Evolutionary conservation across 2,888 invertebrate genomes (phyloP).

Genomic region (Odontocerum albicorne): DNA sequence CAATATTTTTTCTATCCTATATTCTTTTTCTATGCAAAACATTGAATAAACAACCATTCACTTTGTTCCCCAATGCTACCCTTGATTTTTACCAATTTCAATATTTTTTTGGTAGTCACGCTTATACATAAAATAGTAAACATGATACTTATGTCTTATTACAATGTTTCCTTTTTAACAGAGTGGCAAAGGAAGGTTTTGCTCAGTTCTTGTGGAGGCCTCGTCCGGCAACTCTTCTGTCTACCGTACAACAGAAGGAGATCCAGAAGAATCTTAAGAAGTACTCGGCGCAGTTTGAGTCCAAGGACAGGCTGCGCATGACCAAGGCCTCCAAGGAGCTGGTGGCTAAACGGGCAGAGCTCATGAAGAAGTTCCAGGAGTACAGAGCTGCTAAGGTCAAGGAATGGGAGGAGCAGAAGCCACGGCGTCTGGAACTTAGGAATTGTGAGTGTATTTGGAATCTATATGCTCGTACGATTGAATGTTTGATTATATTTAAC

Average conservation of each 20-base stretch:
- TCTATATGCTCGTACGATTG: no score
- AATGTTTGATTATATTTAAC: no score
- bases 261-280: slow-evolving; percentile 98
- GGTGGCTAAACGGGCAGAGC: slow-evolving; percentile 85
- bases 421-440: slow-evolving; percentile 80
- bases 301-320: slow-evolving; percentile 91
- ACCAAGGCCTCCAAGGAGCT: slow-evolving; percentile 94
- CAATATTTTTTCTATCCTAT: no score
- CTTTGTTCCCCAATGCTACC: no score
- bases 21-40: no score
- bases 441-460: slow-evolving; percentile 76
- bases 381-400: slow-evolving; percentile 75
- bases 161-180: slow-evolving; percentile 36
- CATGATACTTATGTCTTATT: background rate
- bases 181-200: slow-evolving; percentile 90
- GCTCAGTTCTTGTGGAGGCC: slow-evolving; percentile 97
- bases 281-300: slow-evolving; percentile 93
- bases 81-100: no score
- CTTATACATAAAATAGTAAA: background rate
- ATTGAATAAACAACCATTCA: no score
- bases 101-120: no score
- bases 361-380: slow-evolving; percentile 84
- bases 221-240: slow-evolving; percentile 82
- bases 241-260: slow-evolving; percentile 86
- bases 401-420: slow-evolving; percentile 78